Conservation (phyloP, 1,140 invertebrate genomes). For the Drosophila ambigua region DNA sequence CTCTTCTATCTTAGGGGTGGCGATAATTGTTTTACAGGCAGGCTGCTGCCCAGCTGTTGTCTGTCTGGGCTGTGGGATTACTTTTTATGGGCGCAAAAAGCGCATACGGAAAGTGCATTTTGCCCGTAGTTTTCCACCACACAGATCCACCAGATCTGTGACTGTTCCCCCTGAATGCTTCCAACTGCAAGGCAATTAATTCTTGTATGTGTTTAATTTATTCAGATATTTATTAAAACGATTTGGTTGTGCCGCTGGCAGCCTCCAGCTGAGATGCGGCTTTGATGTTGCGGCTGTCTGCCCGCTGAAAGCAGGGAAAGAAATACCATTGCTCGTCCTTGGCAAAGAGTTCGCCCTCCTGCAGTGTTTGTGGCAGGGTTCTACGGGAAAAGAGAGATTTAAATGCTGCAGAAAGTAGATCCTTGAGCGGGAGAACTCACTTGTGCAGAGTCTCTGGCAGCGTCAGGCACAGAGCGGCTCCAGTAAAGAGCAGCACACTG, state of each 20-base stretch:
- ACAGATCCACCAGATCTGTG: no score
- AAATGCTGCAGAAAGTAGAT: no score
- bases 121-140: no score
- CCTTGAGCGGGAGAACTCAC: constrained; percentile 27
- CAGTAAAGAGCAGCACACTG: constrained; percentile 85
- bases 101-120: no score
- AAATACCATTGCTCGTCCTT: constrained; percentile 83
- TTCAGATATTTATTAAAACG: constrained; percentile 12
- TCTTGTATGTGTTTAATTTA: constrained; percentile 16
- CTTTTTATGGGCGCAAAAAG: no score
- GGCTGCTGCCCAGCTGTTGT: no score
- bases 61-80: no score
- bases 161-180: neutral
- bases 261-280: constrained; percentile 28
- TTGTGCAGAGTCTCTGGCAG: constrained; percentile 87
- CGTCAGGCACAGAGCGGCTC: constrained; percentile 85
- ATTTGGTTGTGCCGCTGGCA: constrained; percentile 23
- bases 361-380: constrained; percentile 85
- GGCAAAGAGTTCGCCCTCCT: constrained; percentile 86
- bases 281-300: constrained; percentile 11
- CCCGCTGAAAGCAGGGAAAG: constrained; percentile 57
- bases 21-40: no score
- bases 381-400: constrained; percentile 20
- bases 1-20: no score
- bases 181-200: neutral